Conservation (phyloP, 2,113 vertebrate genomes). For the Triplophysa dalaica region DNA sequence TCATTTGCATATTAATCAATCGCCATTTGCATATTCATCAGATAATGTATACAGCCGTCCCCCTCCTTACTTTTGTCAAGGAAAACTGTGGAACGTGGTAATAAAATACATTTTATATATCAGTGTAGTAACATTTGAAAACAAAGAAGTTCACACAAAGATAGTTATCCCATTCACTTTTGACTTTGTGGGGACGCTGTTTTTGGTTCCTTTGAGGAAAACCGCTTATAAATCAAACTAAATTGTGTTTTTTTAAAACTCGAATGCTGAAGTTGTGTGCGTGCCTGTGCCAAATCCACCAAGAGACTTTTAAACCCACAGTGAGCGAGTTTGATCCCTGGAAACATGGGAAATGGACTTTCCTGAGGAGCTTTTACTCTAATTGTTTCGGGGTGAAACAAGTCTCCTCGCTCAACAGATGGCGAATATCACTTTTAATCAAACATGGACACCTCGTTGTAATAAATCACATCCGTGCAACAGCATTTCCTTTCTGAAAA, state of each 20-base stretch:
- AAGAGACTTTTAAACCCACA: constrained; percentile 12
- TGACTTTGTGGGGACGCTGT: no score
- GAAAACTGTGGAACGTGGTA: neutral
- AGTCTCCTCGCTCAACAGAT: constrained; percentile 56
- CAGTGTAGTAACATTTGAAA: no score
- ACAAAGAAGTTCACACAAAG: no score
- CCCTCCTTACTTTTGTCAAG: neutral
- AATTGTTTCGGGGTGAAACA: constrained; percentile 55
- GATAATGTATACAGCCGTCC: neutral
- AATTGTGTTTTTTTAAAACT: no score
- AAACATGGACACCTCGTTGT: constrained; percentile 56
- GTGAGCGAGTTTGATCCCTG: constrained; percentile 17
- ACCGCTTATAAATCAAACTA: no score
- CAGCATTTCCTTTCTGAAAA: constrained; percentile 49
- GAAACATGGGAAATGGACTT: constrained; percentile 53
- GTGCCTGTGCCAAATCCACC: neutral
- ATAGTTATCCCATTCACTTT: no score
- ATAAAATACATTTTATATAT: no score
- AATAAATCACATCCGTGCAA: constrained; percentile 57
- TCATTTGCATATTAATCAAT: constrained; percentile 49
- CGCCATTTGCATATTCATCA: constrained; percentile 42
- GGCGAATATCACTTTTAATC: constrained; percentile 64
- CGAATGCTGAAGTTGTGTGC: no score
- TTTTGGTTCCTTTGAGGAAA: no score
- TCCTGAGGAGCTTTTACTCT: constrained; percentile 61